Evolutionary conservation across 2,113 vertebrate genomes (phyloP).

Genomic region (Anoura caudifer): DNA sequence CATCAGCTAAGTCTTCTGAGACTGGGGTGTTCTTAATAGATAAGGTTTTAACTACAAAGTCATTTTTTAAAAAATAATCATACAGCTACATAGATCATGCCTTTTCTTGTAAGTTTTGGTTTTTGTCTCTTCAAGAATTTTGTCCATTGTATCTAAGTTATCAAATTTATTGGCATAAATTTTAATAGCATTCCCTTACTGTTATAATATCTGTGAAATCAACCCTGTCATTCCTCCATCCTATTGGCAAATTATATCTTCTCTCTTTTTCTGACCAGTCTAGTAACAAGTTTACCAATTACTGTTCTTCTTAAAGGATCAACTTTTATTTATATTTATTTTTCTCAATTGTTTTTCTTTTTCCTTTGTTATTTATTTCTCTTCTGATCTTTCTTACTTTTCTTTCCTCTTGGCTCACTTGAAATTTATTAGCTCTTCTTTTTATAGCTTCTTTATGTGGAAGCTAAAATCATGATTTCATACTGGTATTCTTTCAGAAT

Average conservation of each 20-base stretch:
- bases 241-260: neutral
- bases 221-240: neutral
- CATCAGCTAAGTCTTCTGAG: too few species aligned
- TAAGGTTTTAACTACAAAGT: neutral
- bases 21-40: neutral
- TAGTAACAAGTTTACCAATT: neutral
- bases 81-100: neutral
- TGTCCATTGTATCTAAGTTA: neutral
- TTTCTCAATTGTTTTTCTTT: too few species aligned
- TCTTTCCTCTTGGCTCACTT: neutral
- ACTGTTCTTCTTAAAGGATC: neutral
- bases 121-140: neutral
- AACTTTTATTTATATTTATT: neutral
- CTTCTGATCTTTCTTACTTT: neutral
- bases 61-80: neutral
- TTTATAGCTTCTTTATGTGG: neutral
- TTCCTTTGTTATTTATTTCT: neutral
- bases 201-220: neutral
- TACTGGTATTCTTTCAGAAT: neutral
- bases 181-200: neutral
- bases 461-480: neutral
- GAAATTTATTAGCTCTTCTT: neutral
- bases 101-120: neutral
- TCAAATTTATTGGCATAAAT: neutral
- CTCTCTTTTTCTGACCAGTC: too few species aligned